These are phyloP conservation scores for Mormyrus proboscirostris DNA, from an alignment of 2,797 vertebrate genomes.

Conservation along the genomic window DNA sequence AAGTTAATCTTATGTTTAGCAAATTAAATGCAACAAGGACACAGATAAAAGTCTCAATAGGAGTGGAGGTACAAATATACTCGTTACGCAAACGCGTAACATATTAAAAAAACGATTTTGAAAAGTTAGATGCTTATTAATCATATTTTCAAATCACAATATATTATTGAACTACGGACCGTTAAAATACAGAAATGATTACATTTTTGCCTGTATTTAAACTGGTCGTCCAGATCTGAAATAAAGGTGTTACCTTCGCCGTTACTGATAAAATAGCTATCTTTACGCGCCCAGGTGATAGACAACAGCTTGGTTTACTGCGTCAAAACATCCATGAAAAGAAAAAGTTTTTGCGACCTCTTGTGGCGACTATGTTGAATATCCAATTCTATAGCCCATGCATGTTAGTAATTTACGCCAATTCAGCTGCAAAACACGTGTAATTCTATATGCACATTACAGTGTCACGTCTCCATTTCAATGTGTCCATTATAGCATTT, in stretches of 20 bases:
- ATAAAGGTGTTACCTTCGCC: neutral
- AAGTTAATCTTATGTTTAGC: constrained; percentile 45
- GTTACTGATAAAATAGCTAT: neutral
- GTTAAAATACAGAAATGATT: neutral
- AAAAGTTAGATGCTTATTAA: neutral
- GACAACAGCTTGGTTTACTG: neutral
- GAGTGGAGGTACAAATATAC: neutral
- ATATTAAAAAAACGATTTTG: neutral
- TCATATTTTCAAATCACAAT: neutral
- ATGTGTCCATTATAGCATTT: neutral
- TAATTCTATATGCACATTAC: neutral
- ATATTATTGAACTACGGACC: neutral
- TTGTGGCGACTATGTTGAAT: neutral
- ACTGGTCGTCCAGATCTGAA: neutral
- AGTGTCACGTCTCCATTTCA: neutral
- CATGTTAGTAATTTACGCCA: neutral
- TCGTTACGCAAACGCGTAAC: neutral
- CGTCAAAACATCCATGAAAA: neutral
- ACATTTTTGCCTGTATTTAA: neutral
- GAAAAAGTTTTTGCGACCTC: constrained; percentile 6
- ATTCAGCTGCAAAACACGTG: neutral
- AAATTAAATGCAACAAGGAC: constrained; percentile 55
- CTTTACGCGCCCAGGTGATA: neutral
- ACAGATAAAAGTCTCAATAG: constrained; percentile 18
- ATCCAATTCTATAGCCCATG: too few species aligned